phyloP scores from a whole-genome alignment of 2,888 invertebrate species.

The Eupithecia tripunctaria region DNA sequence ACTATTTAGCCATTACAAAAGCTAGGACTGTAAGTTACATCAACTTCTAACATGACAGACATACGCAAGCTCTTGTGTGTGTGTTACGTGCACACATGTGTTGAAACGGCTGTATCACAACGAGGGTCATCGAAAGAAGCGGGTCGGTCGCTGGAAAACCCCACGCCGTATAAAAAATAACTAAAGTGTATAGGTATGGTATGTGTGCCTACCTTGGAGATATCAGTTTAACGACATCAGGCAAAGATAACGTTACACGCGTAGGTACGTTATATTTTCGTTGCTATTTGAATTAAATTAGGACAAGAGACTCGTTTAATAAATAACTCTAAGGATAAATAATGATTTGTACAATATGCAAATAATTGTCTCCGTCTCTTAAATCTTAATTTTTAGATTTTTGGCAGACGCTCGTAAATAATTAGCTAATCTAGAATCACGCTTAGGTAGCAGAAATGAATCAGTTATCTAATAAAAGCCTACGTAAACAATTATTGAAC shows the following conservation, averaged over 20 bases:
- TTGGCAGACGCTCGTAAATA: neutral
- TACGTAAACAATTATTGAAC: conserved; percentile 15
- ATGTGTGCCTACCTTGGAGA: conserved; percentile 40
- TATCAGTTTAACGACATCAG: conserved; percentile 39
- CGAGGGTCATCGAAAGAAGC: conserved; percentile 56
- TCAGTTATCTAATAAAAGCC: neutral
- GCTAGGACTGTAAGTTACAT: neutral
- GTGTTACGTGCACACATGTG: conserved; percentile 33
- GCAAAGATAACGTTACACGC: conserved; percentile 17
- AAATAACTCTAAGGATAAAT: neutral
- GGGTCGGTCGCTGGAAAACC: conserved; percentile 64
- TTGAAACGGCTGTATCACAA: conserved; percentile 37
- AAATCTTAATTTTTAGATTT: neutral
- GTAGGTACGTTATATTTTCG: neutral
- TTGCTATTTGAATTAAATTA: conserved; percentile 16
- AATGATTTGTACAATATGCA: neutral
- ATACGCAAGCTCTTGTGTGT: conserved; percentile 3
- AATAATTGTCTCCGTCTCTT: neutral
- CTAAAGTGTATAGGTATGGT: conserved; percentile 22
- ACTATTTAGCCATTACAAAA: neutral
- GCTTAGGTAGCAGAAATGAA: neutral
- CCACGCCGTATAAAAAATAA: conserved; percentile 51
- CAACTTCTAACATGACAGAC: conserved; percentile 1
- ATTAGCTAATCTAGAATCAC: neutral
- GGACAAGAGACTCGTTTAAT: neutral